Base-by-base conservation (phyloP, 2,888 invertebrate species). In the Epinotia ramella region DNA sequence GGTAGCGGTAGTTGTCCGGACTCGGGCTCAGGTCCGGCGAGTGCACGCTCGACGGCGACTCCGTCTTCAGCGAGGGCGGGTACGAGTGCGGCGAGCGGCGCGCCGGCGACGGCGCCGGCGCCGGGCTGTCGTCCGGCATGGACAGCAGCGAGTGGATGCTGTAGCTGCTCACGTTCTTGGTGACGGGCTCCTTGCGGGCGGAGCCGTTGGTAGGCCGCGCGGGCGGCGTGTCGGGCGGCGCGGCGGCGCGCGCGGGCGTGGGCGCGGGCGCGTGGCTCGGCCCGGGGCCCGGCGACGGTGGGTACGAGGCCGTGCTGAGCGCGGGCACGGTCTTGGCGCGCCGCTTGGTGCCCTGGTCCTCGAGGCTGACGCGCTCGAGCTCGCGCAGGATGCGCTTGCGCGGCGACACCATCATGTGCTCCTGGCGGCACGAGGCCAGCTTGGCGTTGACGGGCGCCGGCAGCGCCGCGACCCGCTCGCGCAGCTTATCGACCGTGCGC, bases 141-240 rank as follows among this genome's bases (percentile, higher is more conserved):
- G 97, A 96, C 83, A 98, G 94, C 87, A 98, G 95, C 79, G 97
- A 97, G 86, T 97, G 97, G 89, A 98, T 98, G 94, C 97, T 97
- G 92, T 97, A 97, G 88, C 97, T 97, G 90, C 97, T 96, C 80
- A 95, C 95, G 83, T 95, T 92, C 81, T 91, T 92, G 73, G 90
- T 82, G 49, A 88, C 86, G 75, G 85, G 78, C 74, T 89, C 89
- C 79, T 87, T 88, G 44, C 88, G 87, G 60, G 87, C 84, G 73
- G 86, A 80, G 79, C 88, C 89, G 82, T 89, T 89, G 81, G 86
- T 79, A 87, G 70, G 76, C 86, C 78, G 83, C 80, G 81, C 78
- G 81, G 83, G 78, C 83, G 83, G 79, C 81, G 81, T 77, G 80
- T 79, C 68, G 81, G 81, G 82, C 84, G 86, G 79, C 83, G 87